A percentile compares a stretch with the other conserved stretches of the same genome.
phyloP scores from a whole-genome alignment of 2,797 vertebrate genomes.

The Spatula clypeata region DNA sequence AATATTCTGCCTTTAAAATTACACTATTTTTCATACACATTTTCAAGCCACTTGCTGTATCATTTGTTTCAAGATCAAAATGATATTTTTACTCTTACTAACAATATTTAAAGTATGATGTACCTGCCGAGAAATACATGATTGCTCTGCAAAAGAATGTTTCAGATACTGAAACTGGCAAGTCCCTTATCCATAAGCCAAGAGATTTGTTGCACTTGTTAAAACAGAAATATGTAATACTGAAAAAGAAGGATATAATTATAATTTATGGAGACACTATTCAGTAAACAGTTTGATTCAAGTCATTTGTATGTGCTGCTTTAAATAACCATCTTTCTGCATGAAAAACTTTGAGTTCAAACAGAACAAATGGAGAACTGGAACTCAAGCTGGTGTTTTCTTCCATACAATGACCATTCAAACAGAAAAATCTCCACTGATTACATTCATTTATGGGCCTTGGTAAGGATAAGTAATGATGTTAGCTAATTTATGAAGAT shows the following conservation, averaged over 20 bases:
- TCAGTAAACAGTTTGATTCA: conserved; percentile 39
- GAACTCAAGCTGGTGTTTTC: conserved; percentile 31
- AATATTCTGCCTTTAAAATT: conserved; percentile 30
- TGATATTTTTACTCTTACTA: conserved; percentile 56
- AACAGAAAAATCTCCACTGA: conserved; percentile 65
- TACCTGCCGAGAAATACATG: conserved; percentile 55
- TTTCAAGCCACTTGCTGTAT: conserved; percentile 3
- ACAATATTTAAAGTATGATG: conserved; percentile 46
- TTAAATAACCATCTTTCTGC: conserved; percentile 52
- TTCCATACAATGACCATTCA: conserved; percentile 7
- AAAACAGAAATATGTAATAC: not conserved
- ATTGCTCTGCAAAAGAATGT: conserved; percentile 17
- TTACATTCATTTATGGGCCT: conserved; percentile 28
- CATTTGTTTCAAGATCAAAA: conserved; percentile 52
- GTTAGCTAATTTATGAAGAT: conserved; percentile 68
- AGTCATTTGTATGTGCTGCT: conserved; percentile 37
- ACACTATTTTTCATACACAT: not conserved
- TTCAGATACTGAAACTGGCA: conserved; percentile 46
- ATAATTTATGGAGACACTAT: conserved; percentile 33
- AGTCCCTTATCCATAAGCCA: conserved; percentile 38
- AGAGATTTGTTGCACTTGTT: conserved; percentile 30
- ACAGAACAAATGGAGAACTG: conserved; percentile 38
- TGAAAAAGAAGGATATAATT: conserved; percentile 31
- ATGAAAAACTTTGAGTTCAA: not conserved
- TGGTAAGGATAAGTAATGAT: conserved; percentile 44